Evolutionary conservation across 2,888 invertebrate genomes (phyloP).

Genomic region (Camponotus fellah): DNA sequence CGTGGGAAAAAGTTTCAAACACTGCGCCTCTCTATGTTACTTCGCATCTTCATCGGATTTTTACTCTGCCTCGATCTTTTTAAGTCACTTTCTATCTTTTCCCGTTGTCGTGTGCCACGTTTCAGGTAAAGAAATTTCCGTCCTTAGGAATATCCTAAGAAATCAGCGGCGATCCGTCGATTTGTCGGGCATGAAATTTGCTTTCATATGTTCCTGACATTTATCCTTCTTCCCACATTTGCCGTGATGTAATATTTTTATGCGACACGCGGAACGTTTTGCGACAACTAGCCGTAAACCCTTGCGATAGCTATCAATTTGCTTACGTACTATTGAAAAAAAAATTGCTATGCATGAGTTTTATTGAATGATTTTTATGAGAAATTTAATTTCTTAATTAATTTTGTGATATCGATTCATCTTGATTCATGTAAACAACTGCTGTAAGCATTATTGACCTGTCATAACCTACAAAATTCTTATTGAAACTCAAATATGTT

Average conservation of each 20-base stretch:
- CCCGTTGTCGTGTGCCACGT: slow-evolving; percentile 78
- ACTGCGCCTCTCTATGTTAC: neutral
- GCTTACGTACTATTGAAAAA: neutral
- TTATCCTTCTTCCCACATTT: slow-evolving; percentile 21
- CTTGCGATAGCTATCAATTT: slow-evolving; percentile 42
- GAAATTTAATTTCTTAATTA: neutral
- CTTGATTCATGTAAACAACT: slow-evolving; percentile 8
- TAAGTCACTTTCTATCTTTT: slow-evolving; percentile 70
- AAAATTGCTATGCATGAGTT: neutral
- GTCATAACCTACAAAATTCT: slow-evolving; percentile 13
- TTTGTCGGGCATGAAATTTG: slow-evolving; percentile 28
- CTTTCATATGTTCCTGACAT: slow-evolving; percentile 23
- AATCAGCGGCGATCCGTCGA: slow-evolving; percentile 78
- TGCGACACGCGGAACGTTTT: slow-evolving; percentile 16
- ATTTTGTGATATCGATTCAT: neutral
- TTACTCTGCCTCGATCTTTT: slow-evolving; percentile 32
- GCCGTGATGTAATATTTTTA: slow-evolving; percentile 69
- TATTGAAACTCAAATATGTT: neutral
- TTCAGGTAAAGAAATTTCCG: slow-evolving; percentile 78
- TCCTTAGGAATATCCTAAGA: slow-evolving; percentile 54
- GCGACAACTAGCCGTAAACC: slow-evolving; percentile 57
- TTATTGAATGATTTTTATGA: neutral
- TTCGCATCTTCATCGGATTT: slow-evolving; percentile 45
- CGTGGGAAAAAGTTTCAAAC: too few relatives aligned
- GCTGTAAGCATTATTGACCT: neutral